Base-by-base conservation (phyloP, 2,888 invertebrate species). In the Trypoxylon attenuatum region DNA sequence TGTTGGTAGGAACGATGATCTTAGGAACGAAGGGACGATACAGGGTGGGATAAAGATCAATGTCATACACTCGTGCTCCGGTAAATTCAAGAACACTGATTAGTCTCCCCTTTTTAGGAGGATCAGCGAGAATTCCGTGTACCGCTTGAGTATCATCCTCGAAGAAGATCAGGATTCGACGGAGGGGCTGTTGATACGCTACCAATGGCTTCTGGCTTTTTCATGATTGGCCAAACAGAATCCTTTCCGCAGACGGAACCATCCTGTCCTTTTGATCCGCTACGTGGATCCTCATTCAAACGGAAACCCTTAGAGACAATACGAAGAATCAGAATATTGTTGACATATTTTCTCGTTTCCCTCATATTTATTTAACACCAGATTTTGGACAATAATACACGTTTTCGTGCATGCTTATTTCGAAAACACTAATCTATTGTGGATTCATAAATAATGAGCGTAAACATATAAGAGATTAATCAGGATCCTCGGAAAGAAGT, bases 141-240 rank as follows among this genome's bases (percentile, higher is more conserved):
- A 65, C 54, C 68, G 69, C 76, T 80, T 78, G 76, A 70, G 76
- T 60, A 43, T 47, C 61, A 33, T 47, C 56, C 53, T 47, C 42
- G 47, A 57, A 56, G 67, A 61, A 66, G 68, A 62, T 66, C 63
- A 59, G 62, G 53, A 63, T 68, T 71, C 55, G 65, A 58, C 65
- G 42, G 60, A 61, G 65, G 69, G 63, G 45, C 45, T 52, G 77
- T 57, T 69, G 75, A 71, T 72, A 76, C 60, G 73, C 72, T 74
- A 76, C 65, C 76, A 71, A 77, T 82, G 77, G 79, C 81, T 82
- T 82, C 80, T 77, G 80, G 77, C 78, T 80, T 79, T 80, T 79
- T 80, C 72, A 83, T 73, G 82, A 77, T 79, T 71, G 76, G 73
- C 73, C 77, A 76, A 78, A 73, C 76, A 76, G 73, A 77, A 77